Percentiles rank a stretch among this genome's conserved stretches.
phyloP scores from a whole-genome alignment of 1,140 invertebrate genomes.

The Lamellibrachia luymesi region DNA sequence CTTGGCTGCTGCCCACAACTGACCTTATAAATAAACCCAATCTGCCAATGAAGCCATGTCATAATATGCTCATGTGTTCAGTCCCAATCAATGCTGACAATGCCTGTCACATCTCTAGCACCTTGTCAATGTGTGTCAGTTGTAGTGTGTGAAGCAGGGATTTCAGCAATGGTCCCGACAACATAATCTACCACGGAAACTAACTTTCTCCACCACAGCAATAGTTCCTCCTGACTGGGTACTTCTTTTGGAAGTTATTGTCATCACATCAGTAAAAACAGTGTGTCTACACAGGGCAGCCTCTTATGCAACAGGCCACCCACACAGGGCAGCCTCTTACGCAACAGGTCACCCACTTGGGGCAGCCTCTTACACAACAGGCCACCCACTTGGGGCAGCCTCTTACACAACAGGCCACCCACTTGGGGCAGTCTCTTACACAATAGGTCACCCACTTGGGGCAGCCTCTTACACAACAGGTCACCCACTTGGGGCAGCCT shows the following conservation, averaged over 20 bases:
- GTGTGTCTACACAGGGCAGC: not conserved
- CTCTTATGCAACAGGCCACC: too few species aligned
- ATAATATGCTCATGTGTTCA: not conserved
- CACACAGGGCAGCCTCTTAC: not conserved
- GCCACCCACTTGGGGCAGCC: too few species aligned
- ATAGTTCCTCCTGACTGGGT: not conserved
- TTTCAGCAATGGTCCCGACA: not conserved
- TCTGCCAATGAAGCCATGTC: not conserved
- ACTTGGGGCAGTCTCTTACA: too few species aligned
- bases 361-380: too few species aligned
- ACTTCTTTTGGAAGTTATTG: not conserved
- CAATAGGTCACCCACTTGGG: too few species aligned
- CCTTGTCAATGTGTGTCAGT: not conserved
- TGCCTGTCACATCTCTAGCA: not conserved
- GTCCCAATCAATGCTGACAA: not conserved
- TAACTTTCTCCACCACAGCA: not conserved
- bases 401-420: too few species aligned
- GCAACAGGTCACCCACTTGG: not conserved
- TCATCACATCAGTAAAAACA: not conserved
- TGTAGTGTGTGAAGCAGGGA: not conserved
- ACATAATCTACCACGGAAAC: not conserved
- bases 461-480: too few species aligned
- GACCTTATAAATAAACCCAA: not conserved
- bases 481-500: too few species aligned
- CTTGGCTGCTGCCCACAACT: not conserved